phyloP scores from a whole-genome alignment of 1,140 invertebrate genomes.

The Drosophila burlai region DNA sequence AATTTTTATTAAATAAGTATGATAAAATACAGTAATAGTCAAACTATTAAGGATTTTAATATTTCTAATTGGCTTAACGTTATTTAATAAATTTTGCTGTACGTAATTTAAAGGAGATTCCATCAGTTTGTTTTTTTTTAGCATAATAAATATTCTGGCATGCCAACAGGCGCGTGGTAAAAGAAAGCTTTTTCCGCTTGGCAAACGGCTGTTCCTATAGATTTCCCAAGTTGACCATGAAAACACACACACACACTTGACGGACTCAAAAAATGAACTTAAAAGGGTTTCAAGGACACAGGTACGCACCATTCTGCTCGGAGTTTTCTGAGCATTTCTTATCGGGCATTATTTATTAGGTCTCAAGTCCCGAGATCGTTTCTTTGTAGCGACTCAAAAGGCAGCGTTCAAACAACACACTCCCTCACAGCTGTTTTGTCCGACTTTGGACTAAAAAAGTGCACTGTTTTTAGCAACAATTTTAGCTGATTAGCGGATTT shows the following conservation, averaged over 20 bases:
- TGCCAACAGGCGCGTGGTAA: conserved; percentile 71
- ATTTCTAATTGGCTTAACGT: neutral
- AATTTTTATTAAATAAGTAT: neutral
- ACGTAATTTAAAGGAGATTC: neutral
- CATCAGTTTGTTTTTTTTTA: neutral
- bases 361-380: conserved; percentile 6
- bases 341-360: conserved; percentile 62
- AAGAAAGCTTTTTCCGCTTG: conserved; percentile 39
- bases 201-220: conserved; percentile 63
- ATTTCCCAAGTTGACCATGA: conserved; percentile 42
- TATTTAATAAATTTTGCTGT: neutral
- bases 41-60: neutral
- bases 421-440: conserved; percentile 40
- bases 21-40: neutral
- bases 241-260: conserved; percentile 23
- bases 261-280: neutral
- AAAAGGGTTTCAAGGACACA: conserved; percentile 17
- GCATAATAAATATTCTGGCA: conserved; percentile 44
- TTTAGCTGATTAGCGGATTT: conserved; percentile 34
- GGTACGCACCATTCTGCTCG: conserved; percentile 69
- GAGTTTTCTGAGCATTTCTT: conserved; percentile 57
- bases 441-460: conserved; percentile 9
- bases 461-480: conserved; percentile 41
- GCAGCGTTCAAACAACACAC: conserved; percentile 30
- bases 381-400: conserved; percentile 42